Conservation (phyloP, 2,888 invertebrate genomes). For the Diploptera punctata region DNA sequence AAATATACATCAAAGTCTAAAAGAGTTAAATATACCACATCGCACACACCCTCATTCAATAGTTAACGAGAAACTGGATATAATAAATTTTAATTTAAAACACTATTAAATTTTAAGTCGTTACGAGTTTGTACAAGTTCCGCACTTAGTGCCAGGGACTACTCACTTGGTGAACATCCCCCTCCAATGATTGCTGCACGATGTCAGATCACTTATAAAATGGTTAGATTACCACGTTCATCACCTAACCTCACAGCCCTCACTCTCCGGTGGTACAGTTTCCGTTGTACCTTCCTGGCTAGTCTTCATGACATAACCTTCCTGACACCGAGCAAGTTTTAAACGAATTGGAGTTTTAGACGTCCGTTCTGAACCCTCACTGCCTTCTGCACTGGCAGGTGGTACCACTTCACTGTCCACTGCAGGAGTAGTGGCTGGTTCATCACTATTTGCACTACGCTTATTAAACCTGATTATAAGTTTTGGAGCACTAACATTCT, state of each 20-base stretch:
- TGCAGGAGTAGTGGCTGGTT: slow-evolving; percentile 34
- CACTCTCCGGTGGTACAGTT: slow-evolving; percentile 66
- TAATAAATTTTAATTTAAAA: slow-evolving; percentile 41
- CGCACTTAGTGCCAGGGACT: slow-evolving; percentile 30
- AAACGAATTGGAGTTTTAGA: slow-evolving; percentile 81
- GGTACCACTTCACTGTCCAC: slow-evolving; percentile 16
- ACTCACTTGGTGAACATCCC: slow-evolving; percentile 39
- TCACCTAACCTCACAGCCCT: slow-evolving; percentile 91
- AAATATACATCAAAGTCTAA: slow-evolving; percentile 46
- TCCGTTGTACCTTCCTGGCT: slow-evolving; percentile 13
- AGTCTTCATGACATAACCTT: slow-evolving; percentile 67
- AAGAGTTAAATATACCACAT: slow-evolving; percentile 43
- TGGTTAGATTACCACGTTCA: slow-evolving; percentile 50
- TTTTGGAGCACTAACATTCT: slow-evolving; percentile 66
- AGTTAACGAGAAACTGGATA: slow-evolving; percentile 37
- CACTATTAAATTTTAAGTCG: slow-evolving; percentile 45
- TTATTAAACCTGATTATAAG: slow-evolving; percentile 77
- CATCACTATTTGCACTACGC: slow-evolving; percentile 50
- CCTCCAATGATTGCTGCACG: slow-evolving; percentile 11
- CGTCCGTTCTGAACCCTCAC: slow-evolving; percentile 56
- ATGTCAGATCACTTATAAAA: slow-evolving; percentile 52
- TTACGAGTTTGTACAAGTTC: slow-evolving; percentile 51
- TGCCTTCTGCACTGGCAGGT: neutral
- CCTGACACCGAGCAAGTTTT: slow-evolving; percentile 81
- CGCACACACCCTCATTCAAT: slow-evolving; percentile 41